phyloP scores from a whole-genome alignment of 2,888 invertebrate genomes.

The Ormyrus labotus region DNA sequence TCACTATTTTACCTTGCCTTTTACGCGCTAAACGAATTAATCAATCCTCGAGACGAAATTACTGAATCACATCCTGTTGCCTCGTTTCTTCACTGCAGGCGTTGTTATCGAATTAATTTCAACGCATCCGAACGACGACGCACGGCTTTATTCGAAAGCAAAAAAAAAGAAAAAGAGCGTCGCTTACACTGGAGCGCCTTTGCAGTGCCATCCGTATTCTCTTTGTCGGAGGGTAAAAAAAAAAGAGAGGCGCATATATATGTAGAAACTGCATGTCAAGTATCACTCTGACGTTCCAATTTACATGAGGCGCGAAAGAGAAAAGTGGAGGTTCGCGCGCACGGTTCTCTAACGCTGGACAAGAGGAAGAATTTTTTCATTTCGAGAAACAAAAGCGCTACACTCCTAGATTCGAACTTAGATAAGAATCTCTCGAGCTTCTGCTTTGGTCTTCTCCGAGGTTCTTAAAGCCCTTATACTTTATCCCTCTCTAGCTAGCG shows the following conservation, averaged over 20 bases:
- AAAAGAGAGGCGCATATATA: background rate
- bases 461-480: background rate
- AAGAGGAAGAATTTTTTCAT: no score
- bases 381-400: no score
- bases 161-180: background rate
- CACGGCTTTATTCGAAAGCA: constrained; percentile 30
- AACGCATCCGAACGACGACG: constrained; percentile 33
- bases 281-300: constrained; percentile 37
- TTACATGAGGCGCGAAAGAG: constrained; percentile 31
- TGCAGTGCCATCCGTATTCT: constrained; percentile 42
- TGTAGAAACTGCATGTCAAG: constrained; percentile 20
- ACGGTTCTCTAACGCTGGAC: no score
- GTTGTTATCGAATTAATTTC: constrained; percentile 24
- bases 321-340: no score
- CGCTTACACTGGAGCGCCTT: constrained; percentile 27
- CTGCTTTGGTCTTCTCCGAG: background rate
- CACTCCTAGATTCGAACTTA: no score
- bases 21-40: no score
- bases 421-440: background rate
- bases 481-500: background rate
- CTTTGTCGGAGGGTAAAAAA: constrained; percentile 49
- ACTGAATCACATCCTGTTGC: no score
- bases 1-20: no score
- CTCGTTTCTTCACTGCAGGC: no score
- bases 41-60: no score